A percentile compares a stretch with the other conserved stretches of the same genome.
phyloP scores from a whole-genome alignment of 2,888 invertebrate species.

The Tetheella fluctuosa region DNA sequence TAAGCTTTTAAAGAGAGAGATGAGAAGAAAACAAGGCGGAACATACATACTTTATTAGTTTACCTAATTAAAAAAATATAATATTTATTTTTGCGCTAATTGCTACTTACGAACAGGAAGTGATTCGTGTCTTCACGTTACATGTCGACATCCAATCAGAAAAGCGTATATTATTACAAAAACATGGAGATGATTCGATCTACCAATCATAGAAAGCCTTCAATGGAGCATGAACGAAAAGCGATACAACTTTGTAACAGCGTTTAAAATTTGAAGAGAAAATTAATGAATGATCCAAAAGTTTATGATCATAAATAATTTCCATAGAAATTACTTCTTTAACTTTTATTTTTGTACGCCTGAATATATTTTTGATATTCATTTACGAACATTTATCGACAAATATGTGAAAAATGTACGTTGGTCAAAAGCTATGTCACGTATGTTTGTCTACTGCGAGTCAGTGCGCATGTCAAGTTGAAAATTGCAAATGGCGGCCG shows the following conservation, averaged over 20 bases:
- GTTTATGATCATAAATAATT: neutral
- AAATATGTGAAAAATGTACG: slow-evolving; percentile 35
- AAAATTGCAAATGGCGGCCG: slow-evolving; percentile 99
- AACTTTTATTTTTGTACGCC: neutral
- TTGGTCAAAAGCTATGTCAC: slow-evolving; percentile 63
- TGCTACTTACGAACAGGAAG: slow-evolving; percentile 62
- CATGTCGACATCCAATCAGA: slow-evolving; percentile 75
- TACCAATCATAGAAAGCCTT: slow-evolving; percentile 67
- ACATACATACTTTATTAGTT: too few species aligned
- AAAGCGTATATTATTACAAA: slow-evolving; percentile 52
- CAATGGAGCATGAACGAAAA: slow-evolving; percentile 71
- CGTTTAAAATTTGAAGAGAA: slow-evolving; percentile 29
- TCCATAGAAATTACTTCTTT: slow-evolving; percentile 14
- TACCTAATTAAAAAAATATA: neutral
- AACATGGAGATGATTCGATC: slow-evolving; percentile 65
- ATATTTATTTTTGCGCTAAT: slow-evolving; percentile 1
- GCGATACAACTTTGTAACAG: slow-evolving; percentile 56
- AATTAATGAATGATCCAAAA: neutral
- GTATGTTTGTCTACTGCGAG: slow-evolving; percentile 78
- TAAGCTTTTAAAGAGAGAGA: too few species aligned
- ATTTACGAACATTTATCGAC: neutral
- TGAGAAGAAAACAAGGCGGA: neutral
- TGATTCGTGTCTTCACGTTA: slow-evolving; percentile 76
- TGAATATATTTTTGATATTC: slow-evolving; percentile 15
- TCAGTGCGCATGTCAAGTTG: slow-evolving; percentile 90